phyloP scores from a whole-genome alignment of 1,140 invertebrate species.

The Drosophila sulfurigaster region DNA sequence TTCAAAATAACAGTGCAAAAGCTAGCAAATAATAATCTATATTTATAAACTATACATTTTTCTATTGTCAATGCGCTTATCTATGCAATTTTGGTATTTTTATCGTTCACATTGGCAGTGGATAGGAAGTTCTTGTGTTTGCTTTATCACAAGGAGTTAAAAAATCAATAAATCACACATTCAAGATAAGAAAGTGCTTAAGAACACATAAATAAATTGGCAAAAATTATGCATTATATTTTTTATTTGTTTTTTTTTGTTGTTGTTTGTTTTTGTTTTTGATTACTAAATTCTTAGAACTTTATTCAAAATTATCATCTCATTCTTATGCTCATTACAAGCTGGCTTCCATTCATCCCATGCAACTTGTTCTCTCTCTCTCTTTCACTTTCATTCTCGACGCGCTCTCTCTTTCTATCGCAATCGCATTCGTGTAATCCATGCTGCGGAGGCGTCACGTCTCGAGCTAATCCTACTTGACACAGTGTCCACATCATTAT shows the following conservation, averaged over 20 bases:
- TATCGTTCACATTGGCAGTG: background rate
- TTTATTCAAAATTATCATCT: constrained; percentile 82
- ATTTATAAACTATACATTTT: constrained; percentile 1
- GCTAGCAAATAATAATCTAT: background rate
- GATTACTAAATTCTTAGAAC: constrained; percentile 84
- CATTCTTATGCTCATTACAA: constrained; percentile 50
- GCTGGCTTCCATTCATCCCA: constrained; percentile 36
- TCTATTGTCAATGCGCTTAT: background rate
- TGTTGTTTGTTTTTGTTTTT: constrained; percentile 47
- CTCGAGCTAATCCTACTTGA: constrained; percentile 39
- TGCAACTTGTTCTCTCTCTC: constrained; percentile 15
- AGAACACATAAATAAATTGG: constrained; percentile 4
- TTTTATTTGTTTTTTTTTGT: constrained; percentile 43
- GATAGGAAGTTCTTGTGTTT: background rate
- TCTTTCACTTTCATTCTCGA: background rate
- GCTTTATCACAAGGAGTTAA: background rate
- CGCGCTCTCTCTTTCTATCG: constrained; percentile 2
- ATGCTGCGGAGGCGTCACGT: background rate
- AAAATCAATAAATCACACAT: constrained; percentile 1
- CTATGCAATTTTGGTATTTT: background rate
- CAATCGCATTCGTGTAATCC: background rate
- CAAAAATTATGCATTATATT: constrained; percentile 61
- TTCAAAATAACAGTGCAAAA: background rate
- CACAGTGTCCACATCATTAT: constrained; percentile 29
- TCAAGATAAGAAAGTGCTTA: background rate